phyloP scores from a whole-genome alignment of 23 tunicate species.

The Trididemnum clinides region DNA sequence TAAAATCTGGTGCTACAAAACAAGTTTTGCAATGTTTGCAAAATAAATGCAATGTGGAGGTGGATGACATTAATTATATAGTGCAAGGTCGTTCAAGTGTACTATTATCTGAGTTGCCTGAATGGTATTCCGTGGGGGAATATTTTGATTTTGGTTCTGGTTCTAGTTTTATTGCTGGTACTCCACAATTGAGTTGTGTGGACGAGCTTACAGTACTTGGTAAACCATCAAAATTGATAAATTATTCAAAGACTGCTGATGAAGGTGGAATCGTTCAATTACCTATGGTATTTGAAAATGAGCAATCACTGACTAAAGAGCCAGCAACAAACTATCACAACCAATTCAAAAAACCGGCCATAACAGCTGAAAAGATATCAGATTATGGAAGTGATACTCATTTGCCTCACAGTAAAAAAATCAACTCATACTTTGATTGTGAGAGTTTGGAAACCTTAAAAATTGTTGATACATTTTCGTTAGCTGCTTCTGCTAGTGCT shows the following conservation, averaged over 20 bases:
- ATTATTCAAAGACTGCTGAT: too few species aligned
- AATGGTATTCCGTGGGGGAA: background rate
- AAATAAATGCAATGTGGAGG: constrained; percentile 9
- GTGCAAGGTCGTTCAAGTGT: constrained; percentile 1
- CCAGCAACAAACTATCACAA: too few species aligned
- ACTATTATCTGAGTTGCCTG: constrained; percentile 10
- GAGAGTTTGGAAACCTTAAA: background rate
- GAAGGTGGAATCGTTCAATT: too few species aligned
- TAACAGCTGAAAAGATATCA: background rate
- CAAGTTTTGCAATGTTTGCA: constrained; percentile 18
- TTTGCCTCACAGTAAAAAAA: too few species aligned
- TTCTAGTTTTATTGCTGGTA: background rate
- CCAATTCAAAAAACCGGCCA: background rate
- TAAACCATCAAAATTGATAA: too few species aligned
- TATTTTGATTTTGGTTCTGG: background rate
- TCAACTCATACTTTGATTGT: too few species aligned
- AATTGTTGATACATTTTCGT: constrained; percentile 36
- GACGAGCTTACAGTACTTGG: too few species aligned
- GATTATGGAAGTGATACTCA: background rate
- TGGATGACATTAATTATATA: constrained; percentile 26
- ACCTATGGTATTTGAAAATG: too few species aligned
- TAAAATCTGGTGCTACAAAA: background rate
- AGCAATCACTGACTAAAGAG: too few species aligned
- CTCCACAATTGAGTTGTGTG: background rate
- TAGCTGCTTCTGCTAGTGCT: too few species aligned